Base-by-base conservation (phyloP, 2,888 invertebrate genomes). In the Hirtodrosophila duncani region DNA sequence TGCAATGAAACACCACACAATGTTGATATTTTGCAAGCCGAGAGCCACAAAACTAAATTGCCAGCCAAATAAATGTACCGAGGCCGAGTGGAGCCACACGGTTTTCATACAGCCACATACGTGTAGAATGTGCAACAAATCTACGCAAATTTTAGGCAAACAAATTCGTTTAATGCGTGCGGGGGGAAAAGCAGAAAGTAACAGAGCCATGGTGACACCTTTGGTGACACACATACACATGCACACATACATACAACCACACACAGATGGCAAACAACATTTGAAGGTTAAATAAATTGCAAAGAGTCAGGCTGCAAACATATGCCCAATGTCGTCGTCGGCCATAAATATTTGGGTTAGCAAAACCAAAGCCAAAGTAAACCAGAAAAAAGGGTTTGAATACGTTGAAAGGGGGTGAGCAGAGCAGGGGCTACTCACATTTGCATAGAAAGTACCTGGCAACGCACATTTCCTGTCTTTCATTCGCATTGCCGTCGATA, bases 371-470 rank as follows among this genome's bases (percentile, higher is more conserved):
- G n/a, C n/a, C n/a, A n/a, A 66, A 39, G 51, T 45, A 11, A 14
- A 37, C 50, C 50, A 38, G 30, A 34, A 66, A 58, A 63, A 81
- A 81, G 74, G 75, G 79, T 69, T 81, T 65, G 50, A 61, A 51
- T 11, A 13, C 10, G 5, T 7, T 3, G 2, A 11, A 11, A 24
- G 52, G 2, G 36, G 9, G 14, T 21, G 23, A 3, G 18, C 8
- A 21, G 9, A 1, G 9, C 6, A 7, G 7, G 13, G 20, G 45
- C 17, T 31, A 55, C 58, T 45, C 56, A 59, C 52, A 72, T 74
- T 74, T 74, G 61, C 81, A 75, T 78, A 78, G 71, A 81, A 81
- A 78, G 79, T 69, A 74, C 75, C 81, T 81, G 81, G 70, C 58
- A 61, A 61, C 52, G 59, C 74, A 78, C 75, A 78, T 74, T 74